Base-by-base conservation (phyloP, 2,888 invertebrate genomes). In the Erebia palarica region DNA sequence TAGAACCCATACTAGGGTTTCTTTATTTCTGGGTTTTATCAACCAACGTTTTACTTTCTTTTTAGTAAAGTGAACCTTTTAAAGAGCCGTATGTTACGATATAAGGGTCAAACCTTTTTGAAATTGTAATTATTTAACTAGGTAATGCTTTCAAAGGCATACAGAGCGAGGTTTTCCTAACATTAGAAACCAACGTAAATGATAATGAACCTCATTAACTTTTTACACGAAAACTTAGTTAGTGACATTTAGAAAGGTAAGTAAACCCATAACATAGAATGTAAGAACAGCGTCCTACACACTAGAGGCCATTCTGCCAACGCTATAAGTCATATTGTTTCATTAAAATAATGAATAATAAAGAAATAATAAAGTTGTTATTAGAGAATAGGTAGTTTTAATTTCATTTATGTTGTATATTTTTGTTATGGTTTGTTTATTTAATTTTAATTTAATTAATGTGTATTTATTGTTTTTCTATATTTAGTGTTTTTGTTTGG, bases 21-120 rank as follows among this genome's bases (percentile, higher is more conserved):
- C 13, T 13, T 58, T 65, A 65, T 63, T 70, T 67, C 64, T 36
- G 63, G 60, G 61, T 57, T 67, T 66, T 65, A 68, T 65, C 47
- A 51, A 63, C 57, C 42, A 51, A 57, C 18, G 44, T 64, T 70
- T 70, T 67, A 65, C 59, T 69, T 68, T 73, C 69, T 71, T 71
- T 73, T 51, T 66, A 69, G 42, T 69, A 71, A 61, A 55, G 5
- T 18, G 51, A 67, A 59, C 64, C 60, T 67, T 71, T 72, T 47
- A 71, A 63, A 67, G 61, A 16, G 57, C 47, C 63, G 63, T 63
- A 47, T 49, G 63, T 14, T 49, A 21, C 21, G 14, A 27, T 36
- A 47, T 49, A 21, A 49, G 21, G 21, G 18, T 49, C 21, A 18
- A 49, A 63, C 63, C 63, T 63, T 49, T 49, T 47, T 49, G 21